phyloP scores from a whole-genome alignment of 2,888 invertebrate species.

The Protophormia terraenovae region DNA sequence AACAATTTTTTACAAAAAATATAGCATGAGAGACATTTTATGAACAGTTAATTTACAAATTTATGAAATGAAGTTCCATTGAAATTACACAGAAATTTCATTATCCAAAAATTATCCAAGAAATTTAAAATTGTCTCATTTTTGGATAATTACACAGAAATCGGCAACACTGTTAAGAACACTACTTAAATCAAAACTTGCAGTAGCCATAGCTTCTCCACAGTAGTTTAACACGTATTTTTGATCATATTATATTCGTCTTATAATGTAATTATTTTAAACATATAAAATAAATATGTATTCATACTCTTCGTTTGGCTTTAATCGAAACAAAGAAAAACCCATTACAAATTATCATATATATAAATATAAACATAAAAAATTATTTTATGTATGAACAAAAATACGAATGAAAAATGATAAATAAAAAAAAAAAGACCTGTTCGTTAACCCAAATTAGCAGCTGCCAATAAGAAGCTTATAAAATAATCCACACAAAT shows the following conservation, averaged over 20 bases:
- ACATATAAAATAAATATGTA: conserved; percentile 1
- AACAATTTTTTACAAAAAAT: no score
- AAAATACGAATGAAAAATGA: background rate
- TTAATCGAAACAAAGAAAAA: conserved; percentile 38
- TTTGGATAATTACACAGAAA: no score
- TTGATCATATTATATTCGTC: conserved; percentile 24
- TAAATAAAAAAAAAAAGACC: conserved; percentile 5
- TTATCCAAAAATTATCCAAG: no score
- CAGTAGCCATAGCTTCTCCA: background rate
- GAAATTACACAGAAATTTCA: no score
- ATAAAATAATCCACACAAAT: conserved; percentile 42
- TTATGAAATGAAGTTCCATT: no score
- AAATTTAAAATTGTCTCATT: no score
- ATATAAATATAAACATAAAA: conserved; percentile 1
- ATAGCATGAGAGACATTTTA: no score
- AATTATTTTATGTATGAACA: conserved; percentile 6
- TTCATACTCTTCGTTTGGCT: background rate
- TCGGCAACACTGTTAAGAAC: no score
- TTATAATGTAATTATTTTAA: conserved; percentile 36
- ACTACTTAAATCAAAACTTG: background rate
- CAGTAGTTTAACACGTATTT: conserved; percentile 49
- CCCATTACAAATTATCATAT: conserved; percentile 35
- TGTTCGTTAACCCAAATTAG: conserved; percentile 63
- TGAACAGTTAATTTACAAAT: no score
- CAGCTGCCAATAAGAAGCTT: conserved; percentile 63